Evolutionary conservation across 1,140 invertebrate species (phyloP), one percentile per base, ranked within the genome.

Genomic region (Araneus ventricosus): DNA sequence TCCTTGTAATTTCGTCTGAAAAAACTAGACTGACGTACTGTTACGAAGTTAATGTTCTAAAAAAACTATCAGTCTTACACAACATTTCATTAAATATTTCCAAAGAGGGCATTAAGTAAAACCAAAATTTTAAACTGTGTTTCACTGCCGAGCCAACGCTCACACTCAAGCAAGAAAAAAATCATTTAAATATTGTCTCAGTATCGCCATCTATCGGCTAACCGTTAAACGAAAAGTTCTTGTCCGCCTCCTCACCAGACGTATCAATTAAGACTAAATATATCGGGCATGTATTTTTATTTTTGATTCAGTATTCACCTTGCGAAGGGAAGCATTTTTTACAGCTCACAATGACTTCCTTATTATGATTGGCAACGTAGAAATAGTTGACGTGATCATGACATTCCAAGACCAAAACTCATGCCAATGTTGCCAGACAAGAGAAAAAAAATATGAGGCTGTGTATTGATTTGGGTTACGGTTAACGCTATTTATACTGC

Each of bases 391-490:
- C 30, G 85, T 63, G 85, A 63, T 87, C 85, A 70, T 88, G 87
- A 70, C 87, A 88, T 88, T 88, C 87, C 41, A 45, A 45, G n/a
- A 24, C 2, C 63, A 67, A 17, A 88, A 88, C 87, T 27, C 24
- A 39, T 57, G 88, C 88, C 88, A 90, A 79, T 79, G 88, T 90
- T 30, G 41, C 7, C 8, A 27, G 61, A 70, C 20, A 4, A 70
- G 27, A 52, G 34, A 82, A 45, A 57, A n/a, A 37, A 30, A 37
- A 80, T 30, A 39, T 52, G 37, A 37, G 24, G 39, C 41, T 20
- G 14, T 37, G 4, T 87, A 87, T 87, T 87, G 85, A 87, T 87
- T 87, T 87, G 34, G 85, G 85, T 87, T 87, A 87, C 85, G 85
- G 85, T 87, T 61, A 61, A 24, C 8, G 85, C 57, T 87, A 87